Conservation (phyloP, 2,888 invertebrate species). For the Drosophila subquinaria region DNA sequence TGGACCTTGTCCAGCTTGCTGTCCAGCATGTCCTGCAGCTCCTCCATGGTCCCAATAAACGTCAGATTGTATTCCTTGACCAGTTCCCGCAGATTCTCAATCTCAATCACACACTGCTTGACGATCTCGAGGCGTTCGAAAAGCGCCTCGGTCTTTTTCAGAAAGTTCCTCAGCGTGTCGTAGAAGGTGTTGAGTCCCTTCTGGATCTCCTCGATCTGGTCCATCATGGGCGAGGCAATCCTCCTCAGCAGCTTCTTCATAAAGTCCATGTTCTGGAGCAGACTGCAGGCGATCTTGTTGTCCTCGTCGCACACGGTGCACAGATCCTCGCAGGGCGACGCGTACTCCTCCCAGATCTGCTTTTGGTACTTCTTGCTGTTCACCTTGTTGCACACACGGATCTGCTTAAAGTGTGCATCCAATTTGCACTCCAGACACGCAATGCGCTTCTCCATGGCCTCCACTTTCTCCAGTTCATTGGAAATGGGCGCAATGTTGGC, state of each 20-base stretch:
- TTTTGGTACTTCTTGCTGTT: constrained; percentile 53
- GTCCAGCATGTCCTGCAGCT: constrained; percentile 85
- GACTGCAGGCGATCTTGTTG: constrained; percentile 78
- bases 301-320: constrained; percentile 80
- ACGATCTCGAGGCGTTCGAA: constrained; percentile 75
- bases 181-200: constrained; percentile 66
- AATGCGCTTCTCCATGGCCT: constrained; percentile 65
- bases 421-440: constrained; percentile 61
- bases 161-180: constrained; percentile 63
- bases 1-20: constrained; percentile 83
- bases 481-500: constrained; percentile 62
- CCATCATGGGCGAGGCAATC: constrained; percentile 76
- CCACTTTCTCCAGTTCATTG: constrained; percentile 61
- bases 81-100: constrained; percentile 63
- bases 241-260: constrained; percentile 80
- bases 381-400: constrained; percentile 58
- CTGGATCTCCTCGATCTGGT: constrained; percentile 70
- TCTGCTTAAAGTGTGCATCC: constrained; percentile 71
- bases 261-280: constrained; percentile 77
- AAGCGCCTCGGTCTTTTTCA: constrained; percentile 69
- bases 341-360: constrained; percentile 60
- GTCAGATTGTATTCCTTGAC: constrained; percentile 63
- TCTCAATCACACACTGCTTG: constrained; percentile 76
- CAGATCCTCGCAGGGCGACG: constrained; percentile 76
- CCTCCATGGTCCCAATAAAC: constrained; percentile 82